phyloP scores from a whole-genome alignment of 2,888 invertebrate species.

The Trilocha varians region DNA sequence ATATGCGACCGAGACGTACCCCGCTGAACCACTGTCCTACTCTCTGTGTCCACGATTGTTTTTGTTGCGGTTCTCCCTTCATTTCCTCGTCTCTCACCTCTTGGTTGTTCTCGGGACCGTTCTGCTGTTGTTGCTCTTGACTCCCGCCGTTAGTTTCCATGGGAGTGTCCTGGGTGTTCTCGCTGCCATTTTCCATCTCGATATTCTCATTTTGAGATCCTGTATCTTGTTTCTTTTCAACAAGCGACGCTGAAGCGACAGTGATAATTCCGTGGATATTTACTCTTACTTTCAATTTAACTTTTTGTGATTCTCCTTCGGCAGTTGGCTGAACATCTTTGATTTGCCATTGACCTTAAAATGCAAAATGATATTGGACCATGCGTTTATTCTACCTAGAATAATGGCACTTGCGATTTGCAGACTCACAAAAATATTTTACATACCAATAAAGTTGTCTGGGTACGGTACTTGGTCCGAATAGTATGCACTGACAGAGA shows the following conservation, averaged over 20 bases:
- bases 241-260: constrained; percentile 87
- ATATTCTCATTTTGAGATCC: constrained; percentile 52
- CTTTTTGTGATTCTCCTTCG: constrained; percentile 93
- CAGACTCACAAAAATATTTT: background rate
- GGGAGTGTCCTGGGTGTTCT: constrained; percentile 55
- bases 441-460: constrained; percentile 83
- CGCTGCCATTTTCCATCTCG: constrained; percentile 61
- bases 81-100: constrained; percentile 67
- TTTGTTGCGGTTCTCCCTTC: constrained; percentile 59
- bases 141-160: constrained; percentile 67
- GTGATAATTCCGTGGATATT: constrained; percentile 95
- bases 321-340: constrained; percentile 88
- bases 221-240: constrained; percentile 79
- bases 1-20: constrained; percentile 77
- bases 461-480: constrained; percentile 82
- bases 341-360: constrained; percentile 80
- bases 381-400: background rate
- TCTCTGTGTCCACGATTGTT: constrained; percentile 80
- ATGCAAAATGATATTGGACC: background rate
- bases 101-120: constrained; percentile 60
- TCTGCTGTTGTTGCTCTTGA: constrained; percentile 54
- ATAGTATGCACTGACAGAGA: constrained; percentile 90
- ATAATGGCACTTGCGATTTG: background rate
- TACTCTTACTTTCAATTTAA: constrained; percentile 95
- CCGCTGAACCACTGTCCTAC: constrained; percentile 81